A percentile compares a stretch with the other conserved stretches of the same genome.
These are phyloP conservation scores for Schizopygopsis pylzovi DNA, from an alignment of 2,797 vertebrate genomes.

Conservation along the genomic window DNA sequence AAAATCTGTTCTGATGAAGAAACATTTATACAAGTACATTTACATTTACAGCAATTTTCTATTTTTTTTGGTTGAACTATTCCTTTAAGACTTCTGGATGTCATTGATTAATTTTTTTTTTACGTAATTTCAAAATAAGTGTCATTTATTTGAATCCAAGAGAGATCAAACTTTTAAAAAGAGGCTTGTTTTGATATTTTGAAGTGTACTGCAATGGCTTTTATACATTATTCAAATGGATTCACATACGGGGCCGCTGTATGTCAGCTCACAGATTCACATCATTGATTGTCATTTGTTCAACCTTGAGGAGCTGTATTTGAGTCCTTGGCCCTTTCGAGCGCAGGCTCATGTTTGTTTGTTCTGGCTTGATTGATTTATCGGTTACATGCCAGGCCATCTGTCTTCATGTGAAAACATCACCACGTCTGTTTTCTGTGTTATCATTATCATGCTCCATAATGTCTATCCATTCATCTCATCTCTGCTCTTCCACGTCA, in stretches of 20 bases:
- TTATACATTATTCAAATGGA: neutral
- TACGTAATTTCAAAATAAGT: neutral
- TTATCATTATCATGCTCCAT: constrained; percentile 37
- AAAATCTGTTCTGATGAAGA: neutral
- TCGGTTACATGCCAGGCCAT: constrained; percentile 21
- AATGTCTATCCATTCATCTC: constrained; percentile 43
- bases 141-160: neutral
- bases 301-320: constrained; percentile 39
- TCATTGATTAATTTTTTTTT: neutral
- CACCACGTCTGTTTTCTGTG: constrained; percentile 11
- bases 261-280: constrained; percentile 13
- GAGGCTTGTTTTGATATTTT: neutral
- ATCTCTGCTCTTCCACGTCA: constrained; percentile 30
- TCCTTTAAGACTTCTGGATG: neutral
- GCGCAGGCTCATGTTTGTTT: constrained; percentile 12
- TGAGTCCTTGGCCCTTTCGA: constrained; percentile 25
- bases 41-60: neutral
- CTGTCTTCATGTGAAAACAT: constrained; percentile 28
- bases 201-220: neutral
- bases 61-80: neutral
- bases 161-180: neutral
- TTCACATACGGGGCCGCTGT: neutral
- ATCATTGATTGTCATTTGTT: constrained; percentile 26
- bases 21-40: neutral
- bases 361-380: constrained; percentile 40